phyloP scores from a whole-genome alignment of 37 sponge, comb jelly and placozoan genomes.

The Cladorhizidae sp. region DNA sequence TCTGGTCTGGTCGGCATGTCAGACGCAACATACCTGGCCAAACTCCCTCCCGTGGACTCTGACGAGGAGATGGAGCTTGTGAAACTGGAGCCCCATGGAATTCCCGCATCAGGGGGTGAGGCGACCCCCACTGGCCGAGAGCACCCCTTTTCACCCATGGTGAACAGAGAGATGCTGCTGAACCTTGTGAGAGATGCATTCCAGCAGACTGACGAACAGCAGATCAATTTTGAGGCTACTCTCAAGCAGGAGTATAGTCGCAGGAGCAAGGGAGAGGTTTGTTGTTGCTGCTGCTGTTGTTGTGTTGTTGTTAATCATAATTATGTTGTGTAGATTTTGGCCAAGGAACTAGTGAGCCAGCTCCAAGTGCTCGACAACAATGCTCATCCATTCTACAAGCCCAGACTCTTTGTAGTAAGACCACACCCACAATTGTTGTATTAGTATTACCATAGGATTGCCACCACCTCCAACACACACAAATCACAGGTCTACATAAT shows the following conservation, averaged over 20 bases:
- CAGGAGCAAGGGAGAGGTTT: slow-evolving; percentile 79
- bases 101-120: neutral
- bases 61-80: slow-evolving; percentile 54
- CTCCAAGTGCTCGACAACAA: slow-evolving; percentile 81
- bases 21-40: neutral
- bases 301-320: neutral
- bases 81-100: neutral
- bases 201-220: slow-evolving; percentile 77
- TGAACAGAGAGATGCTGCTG: slow-evolving; percentile 77
- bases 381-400: slow-evolving; percentile 79
- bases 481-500: no score
- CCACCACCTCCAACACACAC: neutral
- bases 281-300: neutral
- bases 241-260: slow-evolving; percentile 64
- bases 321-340: slow-evolving; percentile 52
- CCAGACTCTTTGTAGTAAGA: slow-evolving; percentile 77
- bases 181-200: slow-evolving; percentile 61
- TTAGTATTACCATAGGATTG: no score
- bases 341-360: slow-evolving; percentile 66
- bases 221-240: slow-evolving; percentile 60
- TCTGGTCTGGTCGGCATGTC: neutral
- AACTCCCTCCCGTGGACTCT: slow-evolving; percentile 42
- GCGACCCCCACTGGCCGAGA: slow-evolving; percentile 26
- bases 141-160: slow-evolving; percentile 70
- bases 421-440: neutral